A percentile compares a stretch with the other conserved stretches of the same genome.
Evolutionary conservation across 1,140 invertebrate genomes (phyloP).

Genomic region (Myzus persicae): DNA sequence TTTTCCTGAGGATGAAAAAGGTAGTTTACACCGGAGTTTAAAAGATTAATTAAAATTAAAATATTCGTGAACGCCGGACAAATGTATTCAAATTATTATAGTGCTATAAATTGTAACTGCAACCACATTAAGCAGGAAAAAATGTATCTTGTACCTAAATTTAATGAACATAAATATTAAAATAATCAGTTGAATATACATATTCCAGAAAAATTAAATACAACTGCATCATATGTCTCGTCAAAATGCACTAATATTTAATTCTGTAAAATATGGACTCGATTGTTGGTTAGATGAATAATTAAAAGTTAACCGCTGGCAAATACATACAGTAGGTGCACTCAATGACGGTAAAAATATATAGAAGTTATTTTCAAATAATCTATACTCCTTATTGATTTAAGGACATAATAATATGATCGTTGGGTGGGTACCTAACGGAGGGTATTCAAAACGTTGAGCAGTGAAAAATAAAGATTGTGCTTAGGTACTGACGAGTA

Average conservation of each 20-base stretch:
- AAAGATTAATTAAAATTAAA: constrained; percentile 31
- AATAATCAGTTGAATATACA: neutral
- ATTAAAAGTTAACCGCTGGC: neutral
- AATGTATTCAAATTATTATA: neutral
- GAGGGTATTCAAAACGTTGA: neutral
- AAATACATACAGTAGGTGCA: neutral
- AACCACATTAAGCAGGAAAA: neutral
- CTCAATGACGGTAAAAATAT: neutral
- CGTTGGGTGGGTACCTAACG: neutral
- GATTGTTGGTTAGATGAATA: neutral
- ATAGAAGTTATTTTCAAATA: neutral
- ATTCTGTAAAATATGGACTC: neutral
- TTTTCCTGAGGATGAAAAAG: constrained; percentile 5
- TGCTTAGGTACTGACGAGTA: neutral
- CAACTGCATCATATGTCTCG: neutral
- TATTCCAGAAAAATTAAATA: neutral
- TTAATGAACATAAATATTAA: neutral
- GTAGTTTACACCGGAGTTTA: neutral
- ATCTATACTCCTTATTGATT: neutral
- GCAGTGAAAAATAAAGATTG: neutral
- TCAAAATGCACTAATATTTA: neutral
- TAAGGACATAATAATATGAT: neutral
- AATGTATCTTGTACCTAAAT: neutral
- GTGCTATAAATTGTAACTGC: neutral
- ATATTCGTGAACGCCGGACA: neutral